Evolutionary conservation across 2,797 vertebrate species (phyloP).

Genomic region (Valencia hispanica): DNA sequence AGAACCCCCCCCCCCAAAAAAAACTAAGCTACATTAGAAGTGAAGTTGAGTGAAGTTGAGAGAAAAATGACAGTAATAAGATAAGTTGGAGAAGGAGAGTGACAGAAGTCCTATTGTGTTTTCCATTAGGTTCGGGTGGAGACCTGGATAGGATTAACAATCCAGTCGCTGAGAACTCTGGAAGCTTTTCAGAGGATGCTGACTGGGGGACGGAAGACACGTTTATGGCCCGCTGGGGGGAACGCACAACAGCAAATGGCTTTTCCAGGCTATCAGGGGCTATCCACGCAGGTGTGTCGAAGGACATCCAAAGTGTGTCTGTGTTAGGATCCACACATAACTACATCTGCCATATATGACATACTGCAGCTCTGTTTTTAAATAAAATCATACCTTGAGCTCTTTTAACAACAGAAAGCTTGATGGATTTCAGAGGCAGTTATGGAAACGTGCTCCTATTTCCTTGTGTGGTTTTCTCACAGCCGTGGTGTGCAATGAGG

Average conservation of each 20-base stretch:
- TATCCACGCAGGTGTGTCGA: slow-evolving; percentile 32
- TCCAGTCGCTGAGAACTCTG: slow-evolving; percentile 18
- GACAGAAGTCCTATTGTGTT: slow-evolving; percentile 9
- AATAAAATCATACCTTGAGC: neutral
- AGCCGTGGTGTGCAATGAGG: slow-evolving; percentile 5
- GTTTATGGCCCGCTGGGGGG: slow-evolving; percentile 51
- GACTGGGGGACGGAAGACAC: slow-evolving; percentile 39
- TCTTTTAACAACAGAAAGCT: slow-evolving; percentile 12
- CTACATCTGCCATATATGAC: slow-evolving; percentile 9
- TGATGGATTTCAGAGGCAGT: slow-evolving; percentile 24
- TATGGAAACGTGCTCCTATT: neutral
- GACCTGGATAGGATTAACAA: slow-evolving; percentile 18
- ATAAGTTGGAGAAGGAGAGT: slow-evolving; percentile 1
- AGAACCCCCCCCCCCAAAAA: no score
- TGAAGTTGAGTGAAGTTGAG: neutral
- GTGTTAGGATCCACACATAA: slow-evolving; percentile 8
- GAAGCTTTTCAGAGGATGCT: slow-evolving; percentile 37
- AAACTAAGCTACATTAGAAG: slow-evolving; percentile 2
- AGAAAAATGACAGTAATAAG: slow-evolving; percentile 1
- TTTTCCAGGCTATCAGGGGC: slow-evolving; percentile 44
- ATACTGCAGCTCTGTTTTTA: neutral
- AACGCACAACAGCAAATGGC: slow-evolving; percentile 45
- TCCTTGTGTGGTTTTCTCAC: slow-evolving; percentile 19
- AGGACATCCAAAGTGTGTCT: slow-evolving; percentile 20
- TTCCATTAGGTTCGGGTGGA: neutral